phyloP scores from a whole-genome alignment of 2,888 invertebrate genomes.

The Eudemis profundana region DNA sequence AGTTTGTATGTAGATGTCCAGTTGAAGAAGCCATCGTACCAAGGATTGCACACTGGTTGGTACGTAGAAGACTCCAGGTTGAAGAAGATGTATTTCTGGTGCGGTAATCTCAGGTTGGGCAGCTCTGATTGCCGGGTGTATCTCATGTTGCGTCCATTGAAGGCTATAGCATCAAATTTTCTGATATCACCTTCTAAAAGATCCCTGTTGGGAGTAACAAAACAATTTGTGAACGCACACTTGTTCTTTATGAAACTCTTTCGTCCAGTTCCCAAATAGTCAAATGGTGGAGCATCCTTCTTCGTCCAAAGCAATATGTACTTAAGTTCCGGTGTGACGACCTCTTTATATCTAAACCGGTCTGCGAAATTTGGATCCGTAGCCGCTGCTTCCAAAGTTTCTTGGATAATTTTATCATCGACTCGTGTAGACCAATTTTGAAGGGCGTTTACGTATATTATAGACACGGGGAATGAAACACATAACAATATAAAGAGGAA shows the following conservation, averaged over 20 bases:
- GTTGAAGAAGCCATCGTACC: constrained; percentile 50
- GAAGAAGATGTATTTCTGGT: constrained; percentile 50
- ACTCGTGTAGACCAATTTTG: not conserved
- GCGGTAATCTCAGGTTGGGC: constrained; percentile 45
- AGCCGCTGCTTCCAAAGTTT: constrained; percentile 1
- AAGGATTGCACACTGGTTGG: constrained; percentile 47
- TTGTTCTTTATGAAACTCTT: constrained; percentile 41
- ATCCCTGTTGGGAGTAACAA: constrained; percentile 39
- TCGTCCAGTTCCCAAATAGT: constrained; percentile 40
- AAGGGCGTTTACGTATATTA: constrained; percentile 19
- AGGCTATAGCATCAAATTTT: constrained; percentile 45
- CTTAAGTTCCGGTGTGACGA: constrained; percentile 25
- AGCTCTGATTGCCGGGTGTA: constrained; percentile 16
- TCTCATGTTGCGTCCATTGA: constrained; percentile 42
- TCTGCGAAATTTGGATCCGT: constrained; percentile 18
- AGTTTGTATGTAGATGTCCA: constrained; percentile 52
- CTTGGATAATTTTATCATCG: constrained; percentile 19
- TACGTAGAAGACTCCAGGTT: constrained; percentile 49
- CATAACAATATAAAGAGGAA: constrained; percentile 24
- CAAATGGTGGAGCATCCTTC: constrained; percentile 41
- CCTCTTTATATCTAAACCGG: not conserved
- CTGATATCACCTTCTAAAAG: constrained; percentile 42
- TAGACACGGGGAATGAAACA: constrained; percentile 16
- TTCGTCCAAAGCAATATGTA: constrained; percentile 46
- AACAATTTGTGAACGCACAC: constrained; percentile 45